A percentile compares a stretch with the other conserved stretches of the same genome.
phyloP scores from a whole-genome alignment of 2,888 invertebrate genomes.

The Euproctis similis region DNA sequence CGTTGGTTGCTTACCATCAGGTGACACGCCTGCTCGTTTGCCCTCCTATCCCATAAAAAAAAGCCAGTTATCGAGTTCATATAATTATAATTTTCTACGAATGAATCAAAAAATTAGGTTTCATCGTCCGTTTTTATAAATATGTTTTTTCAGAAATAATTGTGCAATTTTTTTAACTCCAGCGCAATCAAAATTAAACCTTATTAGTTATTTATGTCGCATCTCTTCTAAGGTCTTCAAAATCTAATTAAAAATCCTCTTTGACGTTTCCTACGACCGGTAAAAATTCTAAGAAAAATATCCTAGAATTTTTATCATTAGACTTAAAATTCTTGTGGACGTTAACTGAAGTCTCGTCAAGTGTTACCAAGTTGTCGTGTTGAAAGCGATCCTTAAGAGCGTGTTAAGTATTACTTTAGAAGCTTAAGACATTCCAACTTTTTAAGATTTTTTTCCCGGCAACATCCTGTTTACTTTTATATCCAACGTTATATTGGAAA shows the following conservation, averaged over 20 bases:
- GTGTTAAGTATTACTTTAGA: constrained; percentile 35
- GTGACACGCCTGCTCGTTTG: too few species aligned
- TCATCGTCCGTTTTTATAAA: too few species aligned
- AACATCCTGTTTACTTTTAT: constrained; percentile 23
- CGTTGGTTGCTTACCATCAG: too few species aligned
- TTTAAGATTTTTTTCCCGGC: constrained; percentile 23
- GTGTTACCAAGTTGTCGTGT: constrained; percentile 19
- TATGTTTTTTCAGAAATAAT: too few species aligned
- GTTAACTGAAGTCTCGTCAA: constrained; percentile 24
- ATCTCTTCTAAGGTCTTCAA: neutral
- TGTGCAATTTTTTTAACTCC: too few species aligned
- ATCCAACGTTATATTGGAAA: constrained; percentile 19
- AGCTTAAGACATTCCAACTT: constrained; percentile 28
- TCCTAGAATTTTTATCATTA: constrained; percentile 11
- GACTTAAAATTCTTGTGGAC: constrained; percentile 20
- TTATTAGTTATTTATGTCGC: neutral
- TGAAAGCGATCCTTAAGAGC: constrained; percentile 25
- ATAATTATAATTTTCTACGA: too few species aligned
- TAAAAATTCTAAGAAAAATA: too few species aligned
- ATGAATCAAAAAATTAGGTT: too few species aligned
- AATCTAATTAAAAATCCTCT: constrained; percentile 4
- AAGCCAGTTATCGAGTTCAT: too few species aligned
- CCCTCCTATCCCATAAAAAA: too few species aligned
- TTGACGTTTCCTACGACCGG: too few species aligned
- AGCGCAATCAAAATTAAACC: neutral